These are phyloP conservation scores for Drosophila borborema DNA, from an alignment of 2,888 invertebrate genomes.

Conservation along the genomic window DNA sequence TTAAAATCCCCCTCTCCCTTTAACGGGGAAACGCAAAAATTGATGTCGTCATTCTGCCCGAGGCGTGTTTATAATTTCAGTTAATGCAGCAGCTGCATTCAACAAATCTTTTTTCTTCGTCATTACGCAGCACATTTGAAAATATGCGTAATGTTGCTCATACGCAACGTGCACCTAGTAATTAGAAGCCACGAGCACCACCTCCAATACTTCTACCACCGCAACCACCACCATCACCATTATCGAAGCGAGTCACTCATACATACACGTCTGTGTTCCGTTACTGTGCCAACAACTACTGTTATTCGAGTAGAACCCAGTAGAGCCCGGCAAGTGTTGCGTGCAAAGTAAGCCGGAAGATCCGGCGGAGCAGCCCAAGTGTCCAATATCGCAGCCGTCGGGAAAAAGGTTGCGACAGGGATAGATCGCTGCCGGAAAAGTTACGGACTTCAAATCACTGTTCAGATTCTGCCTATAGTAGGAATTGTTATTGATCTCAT, in stretches of 20 bases:
- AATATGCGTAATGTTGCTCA: slow-evolving; percentile 60
- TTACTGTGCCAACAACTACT: slow-evolving; percentile 55
- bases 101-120: slow-evolving; percentile 21
- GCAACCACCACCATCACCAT: slow-evolving; percentile 10
- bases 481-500: slow-evolving; percentile 81
- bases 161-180: slow-evolving; percentile 59
- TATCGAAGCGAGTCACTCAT: slow-evolving; percentile 22
- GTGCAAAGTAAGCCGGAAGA: slow-evolving; percentile 19
- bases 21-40: slow-evolving; percentile 58
- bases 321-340: slow-evolving; percentile 20
- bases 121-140: slow-evolving; percentile 35
- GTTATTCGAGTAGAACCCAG: slow-evolving; percentile 7
- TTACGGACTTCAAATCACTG: slow-evolving; percentile 18
- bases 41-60: slow-evolving; percentile 73
- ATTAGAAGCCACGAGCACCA: slow-evolving; percentile 51
- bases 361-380: slow-evolving; percentile 60
- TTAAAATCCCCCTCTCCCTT: slow-evolving; percentile 5
- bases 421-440: slow-evolving; percentile 71
- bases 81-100: slow-evolving; percentile 35
- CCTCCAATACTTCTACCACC: not conserved
- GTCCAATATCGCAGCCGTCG: slow-evolving; percentile 80
- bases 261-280: slow-evolving; percentile 72
- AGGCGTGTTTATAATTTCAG: slow-evolving; percentile 39
- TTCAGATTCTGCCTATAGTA: slow-evolving; percentile 73
- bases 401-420: slow-evolving; percentile 82